Conservation (phyloP, 2,888 invertebrate species). For the Eustalomyia histrio region DNA sequence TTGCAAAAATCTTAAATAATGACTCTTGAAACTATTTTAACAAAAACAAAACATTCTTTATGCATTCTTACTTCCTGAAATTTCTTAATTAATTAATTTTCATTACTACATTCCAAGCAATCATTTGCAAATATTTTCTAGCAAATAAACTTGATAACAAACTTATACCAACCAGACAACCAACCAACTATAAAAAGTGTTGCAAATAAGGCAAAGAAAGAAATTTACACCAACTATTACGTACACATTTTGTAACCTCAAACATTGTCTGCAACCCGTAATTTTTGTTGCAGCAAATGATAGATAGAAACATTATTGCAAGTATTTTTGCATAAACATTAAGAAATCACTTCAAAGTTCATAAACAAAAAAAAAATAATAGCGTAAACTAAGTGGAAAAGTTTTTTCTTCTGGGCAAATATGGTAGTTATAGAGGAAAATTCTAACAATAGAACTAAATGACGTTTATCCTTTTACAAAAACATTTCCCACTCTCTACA, state of each 20-base stretch:
- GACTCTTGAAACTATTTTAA: background rate
- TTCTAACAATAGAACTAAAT: slow-evolving; percentile 11
- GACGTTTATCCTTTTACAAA: slow-evolving; percentile 5
- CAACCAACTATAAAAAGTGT: background rate
- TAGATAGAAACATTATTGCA: slow-evolving; percentile 14
- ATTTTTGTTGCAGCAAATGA: slow-evolving; percentile 11
- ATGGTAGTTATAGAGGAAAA: slow-evolving; percentile 9
- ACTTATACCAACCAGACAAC: background rate
- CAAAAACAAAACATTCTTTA: background rate
- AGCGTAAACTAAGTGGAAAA: slow-evolving; percentile 45
- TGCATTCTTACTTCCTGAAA: slow-evolving; percentile 14
- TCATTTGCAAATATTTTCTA: slow-evolving; percentile 26
- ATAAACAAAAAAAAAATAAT: slow-evolving; percentile 18
- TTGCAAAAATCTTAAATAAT: too few relatives aligned
- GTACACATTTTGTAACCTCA: background rate
- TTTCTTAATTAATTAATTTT: slow-evolving; percentile 52
- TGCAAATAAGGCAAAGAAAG: background rate
- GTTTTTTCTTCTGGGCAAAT: slow-evolving; percentile 35
- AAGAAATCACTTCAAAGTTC: slow-evolving; percentile 54
- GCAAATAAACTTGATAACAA: slow-evolving; percentile 33
- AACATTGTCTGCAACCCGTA: background rate
- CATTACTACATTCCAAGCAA: slow-evolving; percentile 23
- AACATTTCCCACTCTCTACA: background rate
- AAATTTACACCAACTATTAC: background rate
- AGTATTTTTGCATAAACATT: slow-evolving; percentile 45